A percentile compares a stretch with the other conserved stretches of the same genome.
These are phyloP conservation scores for Acipenser transmontanus DNA, from an alignment of 2,797 vertebrate genomes.

Conservation along the genomic window DNA sequence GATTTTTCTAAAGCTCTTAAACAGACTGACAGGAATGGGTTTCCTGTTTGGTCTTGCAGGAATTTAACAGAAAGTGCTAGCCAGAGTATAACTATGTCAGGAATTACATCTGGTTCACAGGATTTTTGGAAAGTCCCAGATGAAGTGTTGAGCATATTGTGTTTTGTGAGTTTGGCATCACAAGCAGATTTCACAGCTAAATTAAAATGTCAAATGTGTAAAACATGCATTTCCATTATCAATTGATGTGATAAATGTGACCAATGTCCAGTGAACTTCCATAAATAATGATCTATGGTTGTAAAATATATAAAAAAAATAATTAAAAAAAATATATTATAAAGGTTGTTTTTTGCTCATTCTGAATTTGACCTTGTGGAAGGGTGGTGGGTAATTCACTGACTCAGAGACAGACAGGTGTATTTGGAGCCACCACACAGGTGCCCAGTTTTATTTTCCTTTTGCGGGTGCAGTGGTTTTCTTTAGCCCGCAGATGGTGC, in stretches of 20 bases:
- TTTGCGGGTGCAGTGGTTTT: no score
- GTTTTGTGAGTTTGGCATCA: slow-evolving; percentile 17
- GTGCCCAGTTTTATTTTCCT: no score
- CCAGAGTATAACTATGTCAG: slow-evolving; percentile 24
- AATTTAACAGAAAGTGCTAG: slow-evolving; percentile 29
- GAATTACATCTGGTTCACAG: slow-evolving; percentile 23
- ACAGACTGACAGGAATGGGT: slow-evolving; percentile 23
- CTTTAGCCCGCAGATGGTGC: no score
- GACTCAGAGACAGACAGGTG: no score
- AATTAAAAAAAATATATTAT: no score
- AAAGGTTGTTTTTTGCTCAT: no score
- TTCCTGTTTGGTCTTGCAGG: slow-evolving; percentile 30
- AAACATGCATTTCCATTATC: slow-evolving; percentile 19
- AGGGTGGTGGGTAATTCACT: no score
- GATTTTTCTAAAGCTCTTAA: slow-evolving; percentile 28
- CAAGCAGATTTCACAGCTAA: slow-evolving; percentile 20
- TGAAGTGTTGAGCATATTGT: slow-evolving; percentile 13
- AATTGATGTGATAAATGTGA: neutral
- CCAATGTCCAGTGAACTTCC: no score
- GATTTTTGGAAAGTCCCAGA: slow-evolving; percentile 27
- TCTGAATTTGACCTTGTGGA: no score
- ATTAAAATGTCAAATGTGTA: slow-evolving; percentile 20
- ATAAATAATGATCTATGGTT: no score
- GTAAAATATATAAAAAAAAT: no score
- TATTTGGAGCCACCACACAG: no score